Evolutionary conservation across 1,140 invertebrate species (phyloP).

Genomic region (Contarinia nasturtii): DNA sequence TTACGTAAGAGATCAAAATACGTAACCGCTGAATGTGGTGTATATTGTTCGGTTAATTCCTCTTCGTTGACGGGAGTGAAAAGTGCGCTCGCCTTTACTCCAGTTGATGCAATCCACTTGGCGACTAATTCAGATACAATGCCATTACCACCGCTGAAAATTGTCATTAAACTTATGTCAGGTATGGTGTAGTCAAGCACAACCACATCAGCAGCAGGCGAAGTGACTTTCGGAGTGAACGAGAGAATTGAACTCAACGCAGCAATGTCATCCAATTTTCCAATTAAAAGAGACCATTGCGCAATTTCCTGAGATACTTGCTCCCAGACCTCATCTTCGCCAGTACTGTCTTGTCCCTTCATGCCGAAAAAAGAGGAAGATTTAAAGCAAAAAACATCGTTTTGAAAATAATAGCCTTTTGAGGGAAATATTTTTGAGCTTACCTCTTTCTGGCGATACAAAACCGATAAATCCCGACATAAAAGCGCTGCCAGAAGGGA

Average conservation of each 20-base stretch:
- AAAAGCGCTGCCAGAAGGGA: conserved; percentile 55
- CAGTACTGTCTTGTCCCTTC: conserved; percentile 8
- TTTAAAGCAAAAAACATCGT: conserved; percentile 16
- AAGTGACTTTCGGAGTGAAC: background rate
- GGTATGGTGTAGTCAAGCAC: conserved; percentile 35
- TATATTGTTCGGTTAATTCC: conserved; percentile 11
- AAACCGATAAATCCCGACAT: conserved; percentile 45
- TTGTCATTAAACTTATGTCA: conserved; percentile 48
- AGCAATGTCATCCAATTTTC: conserved; percentile 75
- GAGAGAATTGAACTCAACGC: conserved; percentile 40
- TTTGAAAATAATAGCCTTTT: too few relatives aligned
- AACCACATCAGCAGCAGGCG: conserved; percentile 21
- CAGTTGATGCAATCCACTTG: conserved; percentile 53
- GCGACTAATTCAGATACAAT: conserved; percentile 66
- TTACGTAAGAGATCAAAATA: conserved; percentile 39
- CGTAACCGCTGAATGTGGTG: conserved; percentile 25
- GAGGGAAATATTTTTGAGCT: too few relatives aligned
- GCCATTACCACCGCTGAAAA: conserved; percentile 63
- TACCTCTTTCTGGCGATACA: conserved; percentile 27
- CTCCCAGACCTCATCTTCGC: conserved; percentile 56
- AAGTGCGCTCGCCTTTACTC: conserved; percentile 36
- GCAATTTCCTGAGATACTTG: conserved; percentile 65
- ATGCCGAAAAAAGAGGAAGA: conserved; percentile 15
- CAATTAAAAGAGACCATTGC: conserved; percentile 66
- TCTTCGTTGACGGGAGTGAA: conserved; percentile 18